These are phyloP conservation scores for Anarsia innoxiella DNA, from an alignment of 2,888 invertebrate genomes.

Conservation along the genomic window DNA sequence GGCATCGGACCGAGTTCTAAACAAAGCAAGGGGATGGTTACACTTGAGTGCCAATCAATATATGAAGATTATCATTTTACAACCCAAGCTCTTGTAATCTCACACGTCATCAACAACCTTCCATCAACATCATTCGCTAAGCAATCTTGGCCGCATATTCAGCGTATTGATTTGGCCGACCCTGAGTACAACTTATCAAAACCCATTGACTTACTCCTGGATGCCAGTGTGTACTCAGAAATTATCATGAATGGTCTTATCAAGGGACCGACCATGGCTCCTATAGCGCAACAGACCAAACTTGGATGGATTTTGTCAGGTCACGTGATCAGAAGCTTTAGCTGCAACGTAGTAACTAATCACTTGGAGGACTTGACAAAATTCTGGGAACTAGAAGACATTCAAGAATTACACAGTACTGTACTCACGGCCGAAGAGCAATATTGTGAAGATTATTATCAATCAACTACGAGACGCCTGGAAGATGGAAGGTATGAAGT, in stretches of 20 bases:
- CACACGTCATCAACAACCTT: conserved; percentile 13
- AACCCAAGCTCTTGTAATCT: conserved; percentile 6
- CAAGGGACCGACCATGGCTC: conserved; percentile 1
- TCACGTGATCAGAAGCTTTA: neutral
- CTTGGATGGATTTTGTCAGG: conserved; percentile 7
- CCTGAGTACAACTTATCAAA: conserved; percentile 17
- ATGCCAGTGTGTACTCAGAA: too few species aligned
- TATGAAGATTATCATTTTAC: neutral
- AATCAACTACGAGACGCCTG: conserved; percentile 8
- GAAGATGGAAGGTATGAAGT: conserved; percentile 9
- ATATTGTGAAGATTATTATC: conserved; percentile 7
- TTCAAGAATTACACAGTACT: too few species aligned
- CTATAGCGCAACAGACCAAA: conserved; percentile 5
- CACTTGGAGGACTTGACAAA: neutral
- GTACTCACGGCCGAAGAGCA: neutral
- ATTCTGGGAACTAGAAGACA: conserved; percentile 12
- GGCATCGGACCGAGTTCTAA: conserved; percentile 8
- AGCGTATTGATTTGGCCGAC: conserved; percentile 17
- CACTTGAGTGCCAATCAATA: neutral
- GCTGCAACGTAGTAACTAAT: conserved; percentile 2
- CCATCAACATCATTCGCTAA: conserved; percentile 10
- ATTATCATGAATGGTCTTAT: neutral
- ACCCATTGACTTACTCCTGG: neutral
- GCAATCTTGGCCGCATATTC: conserved; percentile 16
- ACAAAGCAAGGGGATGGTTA: conserved; percentile 7